Conservation (phyloP, 2,888 invertebrate species). For the Drosophila flavopinicola region DNA sequence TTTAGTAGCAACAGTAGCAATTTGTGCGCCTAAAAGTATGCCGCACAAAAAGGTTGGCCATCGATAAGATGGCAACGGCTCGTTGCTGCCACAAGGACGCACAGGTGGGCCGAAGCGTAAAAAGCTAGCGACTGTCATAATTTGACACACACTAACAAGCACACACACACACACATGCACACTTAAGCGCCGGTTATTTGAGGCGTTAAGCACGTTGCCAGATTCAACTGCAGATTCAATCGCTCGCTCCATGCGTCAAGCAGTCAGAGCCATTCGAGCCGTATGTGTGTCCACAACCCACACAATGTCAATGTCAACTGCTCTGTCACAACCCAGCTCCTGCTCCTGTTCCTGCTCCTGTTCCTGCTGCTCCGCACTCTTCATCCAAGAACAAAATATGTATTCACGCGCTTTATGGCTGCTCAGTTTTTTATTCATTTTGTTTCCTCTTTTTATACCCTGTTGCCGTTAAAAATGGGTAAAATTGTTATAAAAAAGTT, state of each 20-base stretch:
- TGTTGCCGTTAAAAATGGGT: not conserved
- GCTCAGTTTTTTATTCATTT: constrained; percentile 40
- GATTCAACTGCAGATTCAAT: constrained; percentile 61
- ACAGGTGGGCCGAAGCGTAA: constrained; percentile 38
- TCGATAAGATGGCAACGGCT: constrained; percentile 52
- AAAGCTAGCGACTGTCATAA: constrained; percentile 69
- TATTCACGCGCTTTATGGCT: constrained; percentile 53
- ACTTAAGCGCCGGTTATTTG: constrained; percentile 24
- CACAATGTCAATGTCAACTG: constrained; percentile 61
- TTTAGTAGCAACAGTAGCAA: constrained; percentile 44
- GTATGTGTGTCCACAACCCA: constrained; percentile 5
- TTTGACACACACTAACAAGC: constrained; percentile 52
- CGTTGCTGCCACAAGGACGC: constrained; percentile 26
- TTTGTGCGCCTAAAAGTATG: constrained; percentile 63
- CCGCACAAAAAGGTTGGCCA: constrained; percentile 54
- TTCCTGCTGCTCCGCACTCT: not conserved
- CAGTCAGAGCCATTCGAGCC: constrained; percentile 48
- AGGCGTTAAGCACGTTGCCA: constrained; percentile 49
- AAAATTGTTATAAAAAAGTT: not conserved
- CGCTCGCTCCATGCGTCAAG: constrained; percentile 57
- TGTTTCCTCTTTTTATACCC: constrained; percentile 4
- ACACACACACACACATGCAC: constrained; percentile 7
- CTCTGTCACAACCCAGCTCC: not conserved
- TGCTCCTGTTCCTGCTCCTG: no score
- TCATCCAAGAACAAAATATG: constrained; percentile 22